Percentiles rank a stretch among this genome's conserved stretches.
Evolutionary conservation across 2,113 vertebrate genomes (phyloP).

Genomic region (Brienomyrus longianalis): DNA sequence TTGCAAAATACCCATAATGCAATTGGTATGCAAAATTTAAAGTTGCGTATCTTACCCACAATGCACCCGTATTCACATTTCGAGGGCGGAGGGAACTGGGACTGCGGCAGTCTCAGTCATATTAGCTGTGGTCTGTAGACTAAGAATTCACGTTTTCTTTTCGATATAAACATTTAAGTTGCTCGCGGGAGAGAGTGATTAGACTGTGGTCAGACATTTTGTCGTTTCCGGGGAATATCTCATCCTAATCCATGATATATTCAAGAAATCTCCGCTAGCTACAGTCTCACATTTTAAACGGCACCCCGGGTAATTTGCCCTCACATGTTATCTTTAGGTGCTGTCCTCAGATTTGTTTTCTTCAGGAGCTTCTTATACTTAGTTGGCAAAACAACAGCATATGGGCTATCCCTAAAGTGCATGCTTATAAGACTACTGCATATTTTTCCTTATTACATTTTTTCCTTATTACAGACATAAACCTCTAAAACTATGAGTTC

Average conservation of each 20-base stretch:
- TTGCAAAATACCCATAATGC: slow-evolving; percentile 8
- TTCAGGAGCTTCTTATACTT: background rate
- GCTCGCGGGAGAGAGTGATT: background rate
- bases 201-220: background rate
- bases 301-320: background rate
- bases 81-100: background rate
- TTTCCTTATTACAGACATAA: background rate
- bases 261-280: background rate
- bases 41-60: background rate
- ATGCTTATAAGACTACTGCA: background rate
- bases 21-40: background rate
- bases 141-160: background rate
- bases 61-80: background rate
- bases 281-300: background rate
- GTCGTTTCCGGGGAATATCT: background rate
- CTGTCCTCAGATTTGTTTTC: background rate
- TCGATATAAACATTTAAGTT: background rate
- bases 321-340: background rate
- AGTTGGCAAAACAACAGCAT: background rate
- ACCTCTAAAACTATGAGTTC: background rate
- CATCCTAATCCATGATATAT: background rate
- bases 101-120: background rate
- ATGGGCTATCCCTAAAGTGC: background rate
- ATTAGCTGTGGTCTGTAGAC: background rate
- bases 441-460: background rate